These are phyloP conservation scores for Tinea pellionella DNA, from an alignment of 2,888 invertebrate genomes.

Conservation along the genomic window DNA sequence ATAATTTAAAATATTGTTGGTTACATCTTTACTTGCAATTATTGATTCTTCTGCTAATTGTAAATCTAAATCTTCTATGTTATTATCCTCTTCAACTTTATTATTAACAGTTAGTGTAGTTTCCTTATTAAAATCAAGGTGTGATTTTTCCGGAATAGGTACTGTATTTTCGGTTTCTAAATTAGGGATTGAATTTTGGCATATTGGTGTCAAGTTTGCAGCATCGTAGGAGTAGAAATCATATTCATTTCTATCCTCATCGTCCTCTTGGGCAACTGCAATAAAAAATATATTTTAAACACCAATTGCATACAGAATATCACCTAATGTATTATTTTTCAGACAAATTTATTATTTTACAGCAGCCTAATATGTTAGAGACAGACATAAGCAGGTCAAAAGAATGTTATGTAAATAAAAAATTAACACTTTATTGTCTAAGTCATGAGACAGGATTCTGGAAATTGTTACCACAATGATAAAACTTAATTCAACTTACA, in stretches of 20 bases:
- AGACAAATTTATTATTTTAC: too few relatives aligned
- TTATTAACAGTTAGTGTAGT: background rate
- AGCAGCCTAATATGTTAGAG: too few relatives aligned
- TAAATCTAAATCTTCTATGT: conserved; percentile 48
- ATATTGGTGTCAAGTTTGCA: background rate
- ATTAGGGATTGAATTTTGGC: background rate
- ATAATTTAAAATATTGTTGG: background rate
- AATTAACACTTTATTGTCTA: background rate
- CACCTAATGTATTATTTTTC: background rate
- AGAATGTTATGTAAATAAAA: background rate
- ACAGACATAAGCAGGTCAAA: too few relatives aligned
- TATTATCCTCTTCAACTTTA: conserved; percentile 27
- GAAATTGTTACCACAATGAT: background rate
- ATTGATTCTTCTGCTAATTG: conserved; percentile 32
- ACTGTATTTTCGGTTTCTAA: background rate
- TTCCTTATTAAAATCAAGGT: background rate
- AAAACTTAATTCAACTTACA: conserved; percentile 33
- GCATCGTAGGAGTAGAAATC: conserved; percentile 23
- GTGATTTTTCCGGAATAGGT: background rate
- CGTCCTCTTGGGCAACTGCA: conserved; percentile 53
- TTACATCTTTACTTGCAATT: conserved; percentile 14
- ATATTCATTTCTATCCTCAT: conserved; percentile 45
- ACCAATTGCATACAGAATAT: background rate
- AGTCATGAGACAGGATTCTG: background rate
- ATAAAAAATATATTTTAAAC: conserved; percentile 19